These are phyloP conservation scores for Cotesia typhae DNA, from an alignment of 1,140 invertebrate species.

Conservation along the genomic window DNA sequence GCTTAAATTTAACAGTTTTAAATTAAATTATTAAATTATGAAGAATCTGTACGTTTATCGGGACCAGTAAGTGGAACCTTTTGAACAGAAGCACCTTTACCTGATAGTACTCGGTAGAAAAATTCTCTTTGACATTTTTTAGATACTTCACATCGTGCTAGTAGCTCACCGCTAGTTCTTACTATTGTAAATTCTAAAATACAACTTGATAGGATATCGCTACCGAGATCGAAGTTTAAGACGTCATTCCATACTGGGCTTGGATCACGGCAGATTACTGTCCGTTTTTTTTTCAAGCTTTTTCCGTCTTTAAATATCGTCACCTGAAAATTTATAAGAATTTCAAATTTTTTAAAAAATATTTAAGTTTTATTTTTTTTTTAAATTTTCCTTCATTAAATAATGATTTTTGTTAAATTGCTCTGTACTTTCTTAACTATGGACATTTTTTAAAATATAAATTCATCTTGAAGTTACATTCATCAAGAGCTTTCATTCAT, in stretches of 20 bases:
- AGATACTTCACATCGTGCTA: constrained; percentile 66
- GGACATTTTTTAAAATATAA: no score
- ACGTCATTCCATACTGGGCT: constrained; percentile 90
- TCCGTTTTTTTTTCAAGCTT: constrained; percentile 88
- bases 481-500: no score
- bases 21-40: no score
- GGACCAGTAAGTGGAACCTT: constrained; percentile 66
- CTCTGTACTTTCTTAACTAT: no score
- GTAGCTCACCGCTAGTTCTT: constrained; percentile 67
- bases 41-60: constrained; percentile 35
- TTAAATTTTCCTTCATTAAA: no score
- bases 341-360: no score
- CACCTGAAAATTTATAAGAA: constrained; percentile 58
- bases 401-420: no score
- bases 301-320: constrained; percentile 80
- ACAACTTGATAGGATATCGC: constrained; percentile 67
- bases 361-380: no score
- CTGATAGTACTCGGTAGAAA: constrained; percentile 68
- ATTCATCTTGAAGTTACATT: no score
- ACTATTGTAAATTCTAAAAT: constrained; percentile 67
- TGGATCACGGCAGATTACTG: constrained; percentile 83
- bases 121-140: constrained; percentile 64
- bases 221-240: constrained; percentile 80
- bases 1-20: neutral
- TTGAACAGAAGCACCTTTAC: constrained; percentile 68